These are phyloP conservation scores for Penaeus monodon DNA, from an alignment of 2,888 invertebrate species.

Conservation along the genomic window DNA sequence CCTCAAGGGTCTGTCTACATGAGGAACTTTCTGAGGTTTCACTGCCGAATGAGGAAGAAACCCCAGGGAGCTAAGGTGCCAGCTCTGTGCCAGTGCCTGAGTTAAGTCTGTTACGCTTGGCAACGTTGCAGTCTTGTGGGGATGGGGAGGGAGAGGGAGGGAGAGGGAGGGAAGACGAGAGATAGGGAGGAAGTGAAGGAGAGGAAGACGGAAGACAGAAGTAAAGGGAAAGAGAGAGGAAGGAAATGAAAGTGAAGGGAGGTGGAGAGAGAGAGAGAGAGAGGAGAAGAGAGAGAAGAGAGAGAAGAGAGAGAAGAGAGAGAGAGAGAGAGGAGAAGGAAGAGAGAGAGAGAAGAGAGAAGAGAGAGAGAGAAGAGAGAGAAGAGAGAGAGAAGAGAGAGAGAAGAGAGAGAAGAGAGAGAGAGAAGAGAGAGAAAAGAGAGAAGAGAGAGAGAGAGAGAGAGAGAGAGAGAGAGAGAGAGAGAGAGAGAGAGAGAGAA, in stretches of 20 bases:
- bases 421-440: no score
- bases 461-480: not conserved
- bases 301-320: no score
- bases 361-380: not conserved
- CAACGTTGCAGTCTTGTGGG: not conserved
- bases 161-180: no score
- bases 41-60: no score
- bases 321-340: not conserved
- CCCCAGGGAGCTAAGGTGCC: no score
- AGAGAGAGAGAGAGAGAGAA: slow-evolving; percentile 6
- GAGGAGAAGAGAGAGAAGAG: no score
- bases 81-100: no score
- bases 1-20: no score
- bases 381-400: slow-evolving; percentile 5
- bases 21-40: no score
- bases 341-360: not conserved
- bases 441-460: slow-evolving; percentile 26
- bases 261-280: not conserved
- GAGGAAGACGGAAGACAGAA: no score
- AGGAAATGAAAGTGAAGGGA: not conserved
- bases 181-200: no score
- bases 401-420: not conserved
- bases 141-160: not conserved
- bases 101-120: not conserved
- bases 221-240: no score